Evolutionary conservation across 2,797 vertebrate genomes (phyloP), one percentile per base, ranked within the genome.

Genomic region (Oreochromis grahami): DNA sequence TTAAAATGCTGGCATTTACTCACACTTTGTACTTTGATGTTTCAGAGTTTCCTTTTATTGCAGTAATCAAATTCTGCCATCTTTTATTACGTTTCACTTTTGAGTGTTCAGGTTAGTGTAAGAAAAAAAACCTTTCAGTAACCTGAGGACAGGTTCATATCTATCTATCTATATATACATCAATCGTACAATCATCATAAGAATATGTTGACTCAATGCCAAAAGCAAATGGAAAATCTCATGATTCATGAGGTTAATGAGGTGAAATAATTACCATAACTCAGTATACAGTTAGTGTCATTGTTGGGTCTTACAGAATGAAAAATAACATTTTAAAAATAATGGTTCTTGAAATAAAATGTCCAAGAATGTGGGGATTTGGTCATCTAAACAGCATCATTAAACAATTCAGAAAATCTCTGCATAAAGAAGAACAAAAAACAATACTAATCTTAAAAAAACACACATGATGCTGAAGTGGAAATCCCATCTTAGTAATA

Each of bases 381-480:
- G 0, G 0, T 70, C 65, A 15, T 43, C 65, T 43, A 43, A 26
- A 43, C 21, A 26, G 36, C 5, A 43, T 43, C 36, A 68, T 38
- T 36, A 38, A 7, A 63, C 1, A 0, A 38, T 2, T 21, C 58
- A 38, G 58, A n/a, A 36, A n/a, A 36, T 13, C 58, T n/a, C 32
- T 63, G 32, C 10, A 0, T 63, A n/a, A 63, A 63, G 32, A 68
- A 15, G 5, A 68, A 43, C 65, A 70, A 43, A 43, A 43, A 15
- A 26, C n/a, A 43, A 68, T 43, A 43, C 63, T 68, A 21, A 68
- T 68, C 63, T 68, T 43, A 36, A 56, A 32, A 63, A 36, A 9
- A 15, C 1, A 3, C 13, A 32, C n/a, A 24, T 36, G 38, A 43
- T 10, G 21, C 38, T 15, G 1, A 68, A n/a, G 32, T 36, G 6